Evolutionary conservation across 2,797 vertebrate genomes (phyloP), one percentile per base, ranked within the genome.

Genomic region (Falco cherrug): DNA sequence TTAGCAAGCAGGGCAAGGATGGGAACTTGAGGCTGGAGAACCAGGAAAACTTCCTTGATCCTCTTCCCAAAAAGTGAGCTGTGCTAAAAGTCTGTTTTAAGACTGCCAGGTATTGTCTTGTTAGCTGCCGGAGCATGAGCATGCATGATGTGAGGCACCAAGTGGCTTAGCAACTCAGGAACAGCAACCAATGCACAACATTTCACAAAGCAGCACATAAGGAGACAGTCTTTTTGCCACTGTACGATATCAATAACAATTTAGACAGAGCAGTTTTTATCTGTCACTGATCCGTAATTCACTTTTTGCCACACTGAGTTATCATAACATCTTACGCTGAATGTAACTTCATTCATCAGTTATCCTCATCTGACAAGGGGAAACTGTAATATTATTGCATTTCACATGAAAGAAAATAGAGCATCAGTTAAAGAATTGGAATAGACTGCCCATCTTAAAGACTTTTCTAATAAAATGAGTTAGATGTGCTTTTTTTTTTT

Each of bases 231-330:
- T 57, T 71, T 88, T 54, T 80, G 50, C 17, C 53, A 41, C 13
- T 8, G 11, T 25, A 35, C 0, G 0, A 0, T 56, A 65, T 41
- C 69, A 81, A 2, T 21, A 22, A 39, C 53, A 87, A 48, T 57
- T 16, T 25, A 41, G 82, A 75, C 3, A 29, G 25, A 78, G 14
- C 14, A 41, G 33, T 80, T 64, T 43, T 89, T 65, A 20, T 45
- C 64, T 71, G 11, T 41, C 57, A 68, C 37, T 24, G 16, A 76
- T 39, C 19, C n/a, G 2, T 53, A 87, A 78, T 54, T 75, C 8
- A 6, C 76, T 84, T 50, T 89, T 63, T 76, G 47, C 76, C 47
- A 76, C 0, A 1, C 28, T 50, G 25, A 37, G 37, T 61, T 83
- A 56, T 21, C 15, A 41, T 11, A 56, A 0, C 2, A 21, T 65